Evolutionary conservation across 2,888 invertebrate genomes (phyloP).

Genomic region (Lamellibrachia satsuma): DNA sequence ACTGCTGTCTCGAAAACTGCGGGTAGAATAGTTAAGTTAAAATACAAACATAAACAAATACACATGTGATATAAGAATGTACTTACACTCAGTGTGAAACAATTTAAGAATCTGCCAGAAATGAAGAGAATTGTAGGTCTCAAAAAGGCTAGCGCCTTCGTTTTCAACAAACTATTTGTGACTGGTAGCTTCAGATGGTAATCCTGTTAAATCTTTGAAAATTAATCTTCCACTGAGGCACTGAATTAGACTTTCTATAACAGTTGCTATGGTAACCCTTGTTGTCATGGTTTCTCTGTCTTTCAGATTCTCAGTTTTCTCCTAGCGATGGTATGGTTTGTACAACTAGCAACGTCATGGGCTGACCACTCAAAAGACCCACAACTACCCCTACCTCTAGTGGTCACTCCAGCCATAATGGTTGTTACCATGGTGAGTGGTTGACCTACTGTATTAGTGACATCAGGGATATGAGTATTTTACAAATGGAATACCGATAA

Average conservation of each 20-base stretch:
- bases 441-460: neutral
- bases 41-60: no score
- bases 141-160: no score
- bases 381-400: slow-evolving; percentile 23
- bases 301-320: slow-evolving; percentile 49
- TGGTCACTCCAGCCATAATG: slow-evolving; percentile 30
- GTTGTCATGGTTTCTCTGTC: slow-evolving; percentile 6
- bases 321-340: slow-evolving; percentile 45
- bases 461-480: no score
- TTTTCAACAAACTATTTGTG: no score
- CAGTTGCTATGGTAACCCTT: neutral
- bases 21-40: no score
- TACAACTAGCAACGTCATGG: slow-evolving; percentile 45
- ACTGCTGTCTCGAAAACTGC: no score
- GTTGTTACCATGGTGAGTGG: slow-evolving; percentile 31
- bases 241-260: neutral
- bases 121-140: no score
- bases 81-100: no score
- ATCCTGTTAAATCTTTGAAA: neutral
- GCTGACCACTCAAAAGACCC: slow-evolving; percentile 35
- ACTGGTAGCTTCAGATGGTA: neutral
- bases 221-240: neutral
- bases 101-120: no score
- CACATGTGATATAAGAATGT: no score
- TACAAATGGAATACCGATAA: no score